Base-by-base conservation (phyloP, 2,888 invertebrate genomes). In the Mythimna impura region DNA sequence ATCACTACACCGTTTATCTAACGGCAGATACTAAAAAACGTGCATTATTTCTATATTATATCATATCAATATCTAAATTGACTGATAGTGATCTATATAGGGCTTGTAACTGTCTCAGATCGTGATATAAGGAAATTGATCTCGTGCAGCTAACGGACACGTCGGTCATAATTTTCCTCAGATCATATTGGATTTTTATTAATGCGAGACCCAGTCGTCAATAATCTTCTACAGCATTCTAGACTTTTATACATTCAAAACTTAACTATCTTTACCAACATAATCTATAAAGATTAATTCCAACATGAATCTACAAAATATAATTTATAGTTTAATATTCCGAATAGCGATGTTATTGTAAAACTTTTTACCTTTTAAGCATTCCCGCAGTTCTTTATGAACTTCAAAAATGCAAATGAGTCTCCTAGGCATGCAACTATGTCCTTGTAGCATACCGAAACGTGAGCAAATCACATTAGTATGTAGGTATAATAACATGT, bases 401-500 rank as follows among this genome's bases (percentile, higher is more conserved):
- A 68, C 36, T 66, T 62, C 70, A 61, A 66, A 82, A 73, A 83
- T 82, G 76, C 78, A 81, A 81, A 87, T 86, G 67, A 78, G 78
- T 75, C 66, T 77, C 73, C 66, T 77, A 80, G 74, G 58, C 73
- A 75, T 73, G 78, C 81, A 84, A 75, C 70, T 76, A 80, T 80
- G 80, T 85, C 78, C 81, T 89, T 85, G 79, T 69, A 82, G 81
- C 78, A 84, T 84, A 87, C 84, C 74, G 74, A 88, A 89, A 86
- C 87, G 84, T 89, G 88, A 89, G 80, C 87, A 86, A 89, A 89
- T 87, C 87, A 76, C 85, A 90, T 91, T 89, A 89, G 85, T 84
- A 88, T 87, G 87, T 89, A 87, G 84, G 83, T 89, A 89, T 89
- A 89, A 89, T 88, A 90, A 89, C 85, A 91, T 89, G 88, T 89